Evolutionary conservation across 2,888 invertebrate genomes (phyloP).

Genomic region (Epistrophe grossulariae): DNA sequence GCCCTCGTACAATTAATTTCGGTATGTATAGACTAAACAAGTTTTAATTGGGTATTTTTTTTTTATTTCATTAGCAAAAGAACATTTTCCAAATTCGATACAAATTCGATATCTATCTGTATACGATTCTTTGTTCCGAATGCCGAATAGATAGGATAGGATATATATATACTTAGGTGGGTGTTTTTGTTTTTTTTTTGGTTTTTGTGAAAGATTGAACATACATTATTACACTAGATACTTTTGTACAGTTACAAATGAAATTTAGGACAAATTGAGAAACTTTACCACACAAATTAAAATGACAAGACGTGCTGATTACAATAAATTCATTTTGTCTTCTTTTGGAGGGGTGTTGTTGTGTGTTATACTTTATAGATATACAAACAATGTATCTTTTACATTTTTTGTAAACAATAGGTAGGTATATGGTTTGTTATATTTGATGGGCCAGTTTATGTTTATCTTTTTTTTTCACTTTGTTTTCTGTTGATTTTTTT

Average conservation of each 20-base stretch:
- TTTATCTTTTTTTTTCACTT: background rate
- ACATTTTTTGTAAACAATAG: background rate
- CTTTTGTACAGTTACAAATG: slow-evolving; percentile 34
- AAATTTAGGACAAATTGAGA: slow-evolving; percentile 42
- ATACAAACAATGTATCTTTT: slow-evolving; percentile 3
- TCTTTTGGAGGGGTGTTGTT: slow-evolving; percentile 15
- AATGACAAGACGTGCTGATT: slow-evolving; percentile 24
- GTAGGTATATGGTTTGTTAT: slow-evolving; percentile 8
- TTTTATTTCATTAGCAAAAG: slow-evolving; percentile 42
- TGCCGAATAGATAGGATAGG: slow-evolving; percentile 16
- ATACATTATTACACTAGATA: slow-evolving; percentile 32
- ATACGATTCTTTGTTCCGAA: slow-evolving; percentile 31
- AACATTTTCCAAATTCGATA: slow-evolving; percentile 43
- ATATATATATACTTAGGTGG: too few species aligned
- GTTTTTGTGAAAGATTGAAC: background rate
- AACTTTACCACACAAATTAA: slow-evolving; percentile 19
- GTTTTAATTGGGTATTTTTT: slow-evolving; percentile 41
- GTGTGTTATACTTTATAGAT: background rate
- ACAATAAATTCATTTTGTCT: slow-evolving; percentile 25
- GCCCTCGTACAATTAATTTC: slow-evolving; percentile 29
- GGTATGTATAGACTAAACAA: slow-evolving; percentile 55
- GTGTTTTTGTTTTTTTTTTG: slow-evolving; percentile 9
- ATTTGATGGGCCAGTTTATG: background rate
- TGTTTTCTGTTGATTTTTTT: background rate
- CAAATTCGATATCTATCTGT: background rate